Base-by-base conservation (phyloP, 2,888 invertebrate species). In the Epinotia bilunana region DNA sequence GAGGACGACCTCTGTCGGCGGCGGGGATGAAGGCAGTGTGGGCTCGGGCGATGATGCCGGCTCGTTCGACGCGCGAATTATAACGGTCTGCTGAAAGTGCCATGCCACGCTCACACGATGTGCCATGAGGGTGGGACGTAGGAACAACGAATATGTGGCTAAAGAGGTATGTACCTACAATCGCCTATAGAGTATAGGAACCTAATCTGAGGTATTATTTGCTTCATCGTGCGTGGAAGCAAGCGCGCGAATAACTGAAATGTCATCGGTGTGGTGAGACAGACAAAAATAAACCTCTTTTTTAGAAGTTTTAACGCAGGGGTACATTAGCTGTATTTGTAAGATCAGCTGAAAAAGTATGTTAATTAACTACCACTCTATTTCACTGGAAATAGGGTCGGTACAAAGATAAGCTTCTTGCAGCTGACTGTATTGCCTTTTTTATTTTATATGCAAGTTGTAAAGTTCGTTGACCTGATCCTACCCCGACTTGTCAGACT, bases 1-100 rank as follows among this genome's bases (percentile, higher is more conserved):
- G 87, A 67, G 90, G 84, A 77, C 82, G 83, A 49, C 84, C 77
- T 65, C 88, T 81, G 53, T 53, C 53, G 81, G 87, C 81, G 81
- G 83, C 78, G 80, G 83, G 78, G 57, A 57, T 3, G 78, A 81
- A 78, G 81, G 86, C 84, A 83, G 87, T 85, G 83, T 87, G 83
- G 87, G 83, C 77, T 87, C 84, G 76, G 91, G 84, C 67, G 90
- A 86, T 65, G 90, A 86, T 74, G 91, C 86, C 81, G 83, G 93
- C 73, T 92, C 93, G 87, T 91, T 91, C 79, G 94, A 91, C 80
- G 90, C 91, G 81, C 91, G 92, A 82, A 94, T 93, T 87, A 92
- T 90, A 84, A 94, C 92, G 78, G 94, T 94, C 88, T 93, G 94
- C 94, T 94, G 94, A 93, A 94, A 93, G 93, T 92, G 93, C 90